phyloP scores from a whole-genome alignment of 1,140 invertebrate genomes.

The Drosophila sturtevanti region DNA sequence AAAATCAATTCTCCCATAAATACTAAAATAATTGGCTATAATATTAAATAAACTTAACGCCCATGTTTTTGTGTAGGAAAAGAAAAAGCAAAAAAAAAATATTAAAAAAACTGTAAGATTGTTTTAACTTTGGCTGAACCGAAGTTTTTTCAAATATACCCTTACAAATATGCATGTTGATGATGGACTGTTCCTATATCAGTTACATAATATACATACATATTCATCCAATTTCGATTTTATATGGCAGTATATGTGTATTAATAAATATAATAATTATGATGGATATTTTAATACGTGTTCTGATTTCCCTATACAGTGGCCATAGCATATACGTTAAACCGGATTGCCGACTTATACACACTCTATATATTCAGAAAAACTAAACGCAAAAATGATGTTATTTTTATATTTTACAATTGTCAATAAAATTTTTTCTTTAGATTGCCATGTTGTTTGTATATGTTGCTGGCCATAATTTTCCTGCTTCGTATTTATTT shows the following conservation, averaged over 20 bases:
- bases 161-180: not conserved
- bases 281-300: too few relatives aligned
- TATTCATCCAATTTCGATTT: not conserved
- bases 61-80: not conserved
- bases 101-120: not conserved
- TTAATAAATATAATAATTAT: not conserved
- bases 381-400: not conserved
- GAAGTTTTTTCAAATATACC: not conserved
- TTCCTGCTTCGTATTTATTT: too few relatives aligned
- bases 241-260: slow-evolving; percentile 1
- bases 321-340: not conserved
- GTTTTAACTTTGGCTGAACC: not conserved
- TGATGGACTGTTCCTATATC: too few relatives aligned
- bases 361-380: not conserved
- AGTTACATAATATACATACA: too few relatives aligned
- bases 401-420: not conserved
- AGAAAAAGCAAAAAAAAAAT: too few relatives aligned
- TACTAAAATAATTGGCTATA: too few relatives aligned
- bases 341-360: not conserved
- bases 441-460: not conserved
- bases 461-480: too few relatives aligned
- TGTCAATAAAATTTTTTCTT: not conserved
- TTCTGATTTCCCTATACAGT: not conserved
- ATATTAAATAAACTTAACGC: not conserved
- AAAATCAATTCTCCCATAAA: too few relatives aligned